Evolutionary conservation across 37 sponge, comb jelly and placozoan genomes (phyloP), one percentile per base, ranked within the genome.

Genomic region (Chondrosia reniformis): DNA sequence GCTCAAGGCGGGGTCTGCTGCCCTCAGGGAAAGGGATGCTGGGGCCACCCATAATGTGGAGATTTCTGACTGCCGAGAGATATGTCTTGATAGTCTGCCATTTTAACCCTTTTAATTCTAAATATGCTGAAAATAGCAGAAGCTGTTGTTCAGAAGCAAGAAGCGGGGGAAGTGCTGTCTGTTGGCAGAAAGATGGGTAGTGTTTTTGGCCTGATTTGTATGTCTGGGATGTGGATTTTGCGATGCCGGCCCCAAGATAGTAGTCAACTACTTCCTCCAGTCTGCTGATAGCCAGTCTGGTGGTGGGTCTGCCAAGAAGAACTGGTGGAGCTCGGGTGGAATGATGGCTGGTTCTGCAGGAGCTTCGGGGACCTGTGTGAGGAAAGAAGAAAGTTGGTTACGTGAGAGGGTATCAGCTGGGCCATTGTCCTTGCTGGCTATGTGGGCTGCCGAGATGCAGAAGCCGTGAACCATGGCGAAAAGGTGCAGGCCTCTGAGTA

Each of bases 341-440:
- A 69, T 39, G 42, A 44, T 8, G 21, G 4, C 44, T 0, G 72
- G 42, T 21, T 1, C 43, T 13, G 38, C 45, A 33, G 34, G 3
- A 0, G 81, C 76, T 38, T 85, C 61, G 4, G 76, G 76, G 24
- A 41, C 37, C 21, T 33, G 80, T 2, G 81, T 63, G 4, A n/a
- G 40, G 67, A 74, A 67, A 0, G 15, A 12, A 28, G 0, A 0
- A 1, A 62, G 3, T 6, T 83, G 56, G 32, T 59, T 30, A 24
- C 87, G 33, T 30, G 84, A 88, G 0, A 88, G 44, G 7, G 88
- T 80, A 74, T 88, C 88, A 22, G 88, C 88, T 2, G 63, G 15
- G 55, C 17, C 33, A 55, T 88, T 84, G 2, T 76, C 19, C 0
- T 9, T 36, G 0, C 85, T 79, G 0, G 67, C 27, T 3, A 84